phyloP scores from a whole-genome alignment of 2,888 invertebrate species.

The Cryptus viduatorius region DNA sequence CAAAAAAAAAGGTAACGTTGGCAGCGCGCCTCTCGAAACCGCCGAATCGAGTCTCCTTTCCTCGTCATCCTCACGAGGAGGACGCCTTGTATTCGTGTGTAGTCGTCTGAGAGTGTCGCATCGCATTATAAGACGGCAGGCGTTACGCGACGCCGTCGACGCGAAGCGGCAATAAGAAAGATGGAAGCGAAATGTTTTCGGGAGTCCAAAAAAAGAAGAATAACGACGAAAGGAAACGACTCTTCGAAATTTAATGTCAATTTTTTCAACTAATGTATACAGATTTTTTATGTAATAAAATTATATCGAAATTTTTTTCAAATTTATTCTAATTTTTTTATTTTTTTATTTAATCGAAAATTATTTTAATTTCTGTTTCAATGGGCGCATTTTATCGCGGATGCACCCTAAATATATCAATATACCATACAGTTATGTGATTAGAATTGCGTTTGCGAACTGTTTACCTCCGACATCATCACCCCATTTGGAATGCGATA shows the following conservation, averaged over 20 bases:
- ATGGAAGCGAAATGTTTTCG: background rate
- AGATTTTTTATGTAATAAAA: too few relatives aligned
- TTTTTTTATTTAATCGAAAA: background rate
- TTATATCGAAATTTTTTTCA: background rate
- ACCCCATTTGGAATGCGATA: constrained; percentile 51
- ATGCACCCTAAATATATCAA: background rate
- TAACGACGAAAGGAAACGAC: background rate
- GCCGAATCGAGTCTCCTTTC: constrained; percentile 8
- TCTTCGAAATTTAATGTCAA: too few relatives aligned
- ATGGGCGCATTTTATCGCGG: too few relatives aligned
- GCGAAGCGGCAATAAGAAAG: background rate
- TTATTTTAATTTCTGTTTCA: background rate
- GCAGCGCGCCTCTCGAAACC: constrained; percentile 6
- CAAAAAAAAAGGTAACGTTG: background rate
- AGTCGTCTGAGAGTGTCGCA: background rate
- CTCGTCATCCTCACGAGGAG: constrained; percentile 4
- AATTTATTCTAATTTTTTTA: background rate
- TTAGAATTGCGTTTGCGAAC: constrained; percentile 10
- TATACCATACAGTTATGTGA: constrained; percentile 17
- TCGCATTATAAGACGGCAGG: constrained; percentile 14
- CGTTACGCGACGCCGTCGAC: background rate
- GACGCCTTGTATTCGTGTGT: background rate
- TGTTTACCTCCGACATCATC: constrained; percentile 25
- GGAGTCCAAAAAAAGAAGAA: constrained; percentile 3
- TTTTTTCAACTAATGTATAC: too few relatives aligned